Evolutionary conservation across 2,113 vertebrate species (phyloP).

Genomic region (Desmodus rotundus): DNA sequence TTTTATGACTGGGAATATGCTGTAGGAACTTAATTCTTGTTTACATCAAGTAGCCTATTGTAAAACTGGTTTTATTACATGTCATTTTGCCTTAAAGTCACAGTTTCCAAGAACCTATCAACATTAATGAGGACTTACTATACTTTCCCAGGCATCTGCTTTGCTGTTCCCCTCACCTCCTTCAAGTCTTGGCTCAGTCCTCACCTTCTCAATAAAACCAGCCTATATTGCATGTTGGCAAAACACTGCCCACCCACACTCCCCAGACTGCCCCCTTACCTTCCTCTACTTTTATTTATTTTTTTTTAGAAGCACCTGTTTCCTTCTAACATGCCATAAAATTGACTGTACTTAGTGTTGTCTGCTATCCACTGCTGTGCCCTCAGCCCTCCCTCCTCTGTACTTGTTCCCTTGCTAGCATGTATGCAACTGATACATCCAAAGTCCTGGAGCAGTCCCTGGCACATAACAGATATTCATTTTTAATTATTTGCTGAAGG

Average conservation of each 20-base stretch:
- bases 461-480: background rate
- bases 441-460: background rate
- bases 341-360: background rate
- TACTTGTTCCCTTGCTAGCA: background rate
- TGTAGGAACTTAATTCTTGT: background rate
- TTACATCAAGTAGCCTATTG: background rate
- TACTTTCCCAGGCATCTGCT: background rate
- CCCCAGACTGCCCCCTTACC: background rate
- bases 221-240: background rate
- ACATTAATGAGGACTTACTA: background rate
- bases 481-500: background rate
- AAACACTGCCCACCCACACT: background rate
- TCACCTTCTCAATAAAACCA: background rate
- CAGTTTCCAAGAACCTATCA: background rate
- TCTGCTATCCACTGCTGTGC: background rate
- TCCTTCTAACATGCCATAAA: background rate
- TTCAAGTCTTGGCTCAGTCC: background rate
- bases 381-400: background rate
- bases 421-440: background rate
- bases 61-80: background rate
- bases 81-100: background rate
- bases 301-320: background rate
- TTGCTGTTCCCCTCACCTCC: background rate
- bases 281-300: background rate
- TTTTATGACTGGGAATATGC: background rate